A percentile compares a stretch with the other conserved stretches of the same genome.
These are phyloP conservation scores for Heterodera carotae DNA, from an alignment of 1,140 invertebrate species.

Conservation along the genomic window DNA sequence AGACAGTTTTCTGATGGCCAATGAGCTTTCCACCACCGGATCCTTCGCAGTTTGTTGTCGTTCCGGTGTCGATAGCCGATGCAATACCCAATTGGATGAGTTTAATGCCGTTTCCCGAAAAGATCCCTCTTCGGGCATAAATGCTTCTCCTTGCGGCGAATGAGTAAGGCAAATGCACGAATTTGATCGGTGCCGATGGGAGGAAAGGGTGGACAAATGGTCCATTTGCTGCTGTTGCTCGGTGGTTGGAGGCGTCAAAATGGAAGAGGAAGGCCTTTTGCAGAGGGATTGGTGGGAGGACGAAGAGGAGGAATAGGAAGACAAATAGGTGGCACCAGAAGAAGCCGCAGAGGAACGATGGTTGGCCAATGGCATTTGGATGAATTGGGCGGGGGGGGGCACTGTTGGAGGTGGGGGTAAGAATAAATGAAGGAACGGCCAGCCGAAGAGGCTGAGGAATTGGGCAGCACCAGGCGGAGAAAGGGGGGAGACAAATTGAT, in stretches of 20 bases:
- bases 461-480: no score
- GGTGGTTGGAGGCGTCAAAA: not conserved
- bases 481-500: not conserved
- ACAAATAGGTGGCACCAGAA: not conserved
- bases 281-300: slow-evolving; percentile 5
- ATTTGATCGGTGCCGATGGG: slow-evolving; percentile 11
- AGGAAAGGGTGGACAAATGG: not conserved
- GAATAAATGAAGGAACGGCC: not conserved
- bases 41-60: slow-evolving; percentile 22
- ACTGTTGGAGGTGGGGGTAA: not conserved
- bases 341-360: not conserved
- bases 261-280: not conserved
- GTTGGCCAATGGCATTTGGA: not conserved
- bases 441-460: no score
- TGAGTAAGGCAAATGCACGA: slow-evolving; percentile 20
- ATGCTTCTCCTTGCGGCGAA: not conserved
- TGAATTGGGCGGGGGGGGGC: no score
- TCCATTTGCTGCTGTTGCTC: slow-evolving; percentile 4
- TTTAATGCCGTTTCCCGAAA: slow-evolving; percentile 4
- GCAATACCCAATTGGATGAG: slow-evolving; percentile 18
- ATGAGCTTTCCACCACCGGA: slow-evolving; percentile 34
- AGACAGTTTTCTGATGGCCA: slow-evolving; percentile 36
- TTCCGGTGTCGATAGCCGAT: not conserved
- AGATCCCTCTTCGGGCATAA: not conserved
- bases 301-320: not conserved